Evolutionary conservation across 2,888 invertebrate genomes (phyloP), one percentile per base, ranked within the genome.

Genomic region (Keiferia lycopersicella): DNA sequence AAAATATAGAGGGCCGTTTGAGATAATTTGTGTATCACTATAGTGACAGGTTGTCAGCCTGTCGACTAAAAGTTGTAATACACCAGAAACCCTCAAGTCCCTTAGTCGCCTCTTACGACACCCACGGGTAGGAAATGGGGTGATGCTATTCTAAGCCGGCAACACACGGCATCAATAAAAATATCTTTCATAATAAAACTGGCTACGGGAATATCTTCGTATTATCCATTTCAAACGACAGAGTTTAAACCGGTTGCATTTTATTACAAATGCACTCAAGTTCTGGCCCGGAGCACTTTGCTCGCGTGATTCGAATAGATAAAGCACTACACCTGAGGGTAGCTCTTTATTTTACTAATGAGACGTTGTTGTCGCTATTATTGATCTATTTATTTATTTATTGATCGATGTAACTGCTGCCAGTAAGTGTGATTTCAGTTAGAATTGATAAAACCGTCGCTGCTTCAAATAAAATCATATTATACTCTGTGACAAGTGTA

Each of bases 241-340:
- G 16, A 22, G 12, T 53, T 53, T 14, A 12, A 53, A 26, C 22
- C 22, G 26, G 20, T 60, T 45, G 60, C 60, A 77, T 79, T 79
- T 78, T 79, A 78, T 77, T 68, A 68, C 59, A 67, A 72, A 70
- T 77, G 79, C 79, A 79, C 73, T 53, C 51, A 53, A 53, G 51
- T 22, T 26, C 14, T 26, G 69, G 66, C 65, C 65, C 59, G 20
- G 14, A 20, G 41, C 41, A 68, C 72, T 66, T 67, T 18, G 41
- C 18, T 61, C 58, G 61, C 61, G 63, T 62, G 57, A 53, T 30
- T 38, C 22, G 57, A 45, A 65, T 62, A 53, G 30, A 16, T 39
- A 61, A 64, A 38, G 22, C 51, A 53, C 51, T 53, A 53, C 26
- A 53, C 51, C 51, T n/a, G 51, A 53, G 22, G 3, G 6, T 14